These are phyloP conservation scores for Scaptomyza cyrtandrae DNA, from an alignment of 2,888 invertebrate genomes.

Conservation along the genomic window DNA sequence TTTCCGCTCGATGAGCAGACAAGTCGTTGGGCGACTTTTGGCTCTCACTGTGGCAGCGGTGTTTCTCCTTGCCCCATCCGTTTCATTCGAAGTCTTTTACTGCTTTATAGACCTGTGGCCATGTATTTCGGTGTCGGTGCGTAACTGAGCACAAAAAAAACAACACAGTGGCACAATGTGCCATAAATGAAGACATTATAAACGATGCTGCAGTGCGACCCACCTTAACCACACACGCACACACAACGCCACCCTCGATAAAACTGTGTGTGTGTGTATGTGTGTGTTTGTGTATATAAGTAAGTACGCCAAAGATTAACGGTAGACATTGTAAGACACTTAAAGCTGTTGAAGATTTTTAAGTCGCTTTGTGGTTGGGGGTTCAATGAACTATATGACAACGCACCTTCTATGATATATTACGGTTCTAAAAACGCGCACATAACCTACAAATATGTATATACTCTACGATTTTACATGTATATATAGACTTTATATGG, in stretches of 20 bases:
- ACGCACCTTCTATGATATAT: slow-evolving; percentile 69
- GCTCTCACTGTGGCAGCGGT: slow-evolving; percentile 63
- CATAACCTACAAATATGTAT: slow-evolving; percentile 31
- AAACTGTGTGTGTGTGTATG: slow-evolving; percentile 17
- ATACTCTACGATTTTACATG: not conserved
- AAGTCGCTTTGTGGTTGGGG: slow-evolving; percentile 65
- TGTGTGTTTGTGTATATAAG: slow-evolving; percentile 30
- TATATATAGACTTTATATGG: slow-evolving; percentile 4
- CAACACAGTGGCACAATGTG: slow-evolving; percentile 66
- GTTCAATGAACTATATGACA: slow-evolving; percentile 79
- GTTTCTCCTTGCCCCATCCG: slow-evolving; percentile 4
- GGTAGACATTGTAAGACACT: slow-evolving; percentile 79
- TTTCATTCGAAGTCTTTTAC: not conserved
- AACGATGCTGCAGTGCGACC: slow-evolving; percentile 60
- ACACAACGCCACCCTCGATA: not conserved
- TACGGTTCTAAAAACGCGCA: slow-evolving; percentile 32
- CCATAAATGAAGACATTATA: slow-evolving; percentile 80
- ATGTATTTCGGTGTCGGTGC: slow-evolving; percentile 75
- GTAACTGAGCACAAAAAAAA: slow-evolving; percentile 76
- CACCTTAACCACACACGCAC: slow-evolving; percentile 26
- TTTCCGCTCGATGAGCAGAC: slow-evolving; percentile 81
- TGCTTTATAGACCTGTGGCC: slow-evolving; percentile 20
- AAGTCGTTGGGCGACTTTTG: slow-evolving; percentile 80
- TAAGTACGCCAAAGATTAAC: slow-evolving; percentile 73
- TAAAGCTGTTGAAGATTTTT: slow-evolving; percentile 77